Evolutionary conservation across 2,113 vertebrate species (phyloP).

Genomic region (Thalassarche chlororhynchos): DNA sequence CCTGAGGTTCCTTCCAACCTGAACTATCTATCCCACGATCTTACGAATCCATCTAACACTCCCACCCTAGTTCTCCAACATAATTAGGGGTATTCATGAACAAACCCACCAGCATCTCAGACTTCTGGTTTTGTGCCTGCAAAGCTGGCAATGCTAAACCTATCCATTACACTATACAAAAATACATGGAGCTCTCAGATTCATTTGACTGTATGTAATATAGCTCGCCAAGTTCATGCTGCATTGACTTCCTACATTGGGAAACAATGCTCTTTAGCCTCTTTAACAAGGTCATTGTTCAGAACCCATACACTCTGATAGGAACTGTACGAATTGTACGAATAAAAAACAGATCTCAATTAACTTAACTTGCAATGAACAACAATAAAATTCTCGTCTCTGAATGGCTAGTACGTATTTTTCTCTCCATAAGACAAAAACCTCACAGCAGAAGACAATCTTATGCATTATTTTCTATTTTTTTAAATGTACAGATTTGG

Average conservation of each 20-base stretch:
- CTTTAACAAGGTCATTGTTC: background rate
- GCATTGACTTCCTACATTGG: background rate
- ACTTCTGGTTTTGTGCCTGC: background rate
- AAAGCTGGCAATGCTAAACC: background rate
- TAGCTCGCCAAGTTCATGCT: background rate
- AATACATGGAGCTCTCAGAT: rapidly evolving
- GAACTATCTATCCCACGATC: background rate
- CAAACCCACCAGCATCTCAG: background rate
- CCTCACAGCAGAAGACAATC: background rate
- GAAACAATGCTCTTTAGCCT: background rate
- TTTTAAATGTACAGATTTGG: background rate
- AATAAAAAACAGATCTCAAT: background rate
- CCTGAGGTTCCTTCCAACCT: background rate
- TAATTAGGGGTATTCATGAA: background rate
- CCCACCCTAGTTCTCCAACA: background rate
- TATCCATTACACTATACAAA: background rate
- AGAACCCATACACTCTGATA: background rate
- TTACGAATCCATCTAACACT: background rate
- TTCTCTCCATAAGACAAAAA: background rate
- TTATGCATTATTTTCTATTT: background rate
- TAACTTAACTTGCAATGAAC: background rate
- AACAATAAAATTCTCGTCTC: background rate
- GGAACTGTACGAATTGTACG: rapidly evolving
- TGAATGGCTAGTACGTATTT: background rate
- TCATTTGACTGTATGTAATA: too few species aligned